Base-by-base conservation (phyloP, 1,140 invertebrate species). In the Tribolium castaneum region DNA sequence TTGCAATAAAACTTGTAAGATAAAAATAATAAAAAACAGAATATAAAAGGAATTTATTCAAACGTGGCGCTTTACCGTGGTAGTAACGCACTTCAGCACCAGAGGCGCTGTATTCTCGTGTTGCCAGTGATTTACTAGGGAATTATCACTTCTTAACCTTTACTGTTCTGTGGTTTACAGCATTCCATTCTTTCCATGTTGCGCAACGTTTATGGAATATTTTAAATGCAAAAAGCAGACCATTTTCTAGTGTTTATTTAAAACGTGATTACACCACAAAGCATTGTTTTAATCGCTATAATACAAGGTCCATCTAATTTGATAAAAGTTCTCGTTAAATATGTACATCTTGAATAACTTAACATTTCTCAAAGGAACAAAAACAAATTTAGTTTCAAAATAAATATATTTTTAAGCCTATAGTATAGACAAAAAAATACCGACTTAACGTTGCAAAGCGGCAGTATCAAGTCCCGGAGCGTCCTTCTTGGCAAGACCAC, bases 401-500 rank as follows among this genome's bases (percentile, higher is more conserved):
- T 45, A 45, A 45, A 45, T 45, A 45, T 45, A 45, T 45, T 45
- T 45, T 45, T 45, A 10, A n/a, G n/a, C 39, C n/a, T 45, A 45
- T 45, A 1, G 5, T n/a, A 9, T 45, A 54, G 13, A 54, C 52
- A 54, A 54, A 54, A 14, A 54, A 54, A 54, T 54, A 54, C 39
- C 13, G 13, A 12, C 12, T 62, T 76, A 50, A 70, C 54, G n/a
- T 73, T 82, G 78, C 54, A 85, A 82, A 52, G 77, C 82, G 2
- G 80, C 80, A 56, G 83, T 81, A 45, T 85, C 89, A 84, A 96
- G 83, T 71, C 92, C 92, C 0, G 96, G 94, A 79, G 89, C 87
- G 25, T 92, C 90, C 84, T 98, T 98, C 82, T 93, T 91, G 0
- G 90, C 91, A 75, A 97, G 87, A 75, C 96, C 97, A 7, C 94